Conservation (phyloP, 2,113 vertebrate genomes). For the Amblyornis subalaris region DNA sequence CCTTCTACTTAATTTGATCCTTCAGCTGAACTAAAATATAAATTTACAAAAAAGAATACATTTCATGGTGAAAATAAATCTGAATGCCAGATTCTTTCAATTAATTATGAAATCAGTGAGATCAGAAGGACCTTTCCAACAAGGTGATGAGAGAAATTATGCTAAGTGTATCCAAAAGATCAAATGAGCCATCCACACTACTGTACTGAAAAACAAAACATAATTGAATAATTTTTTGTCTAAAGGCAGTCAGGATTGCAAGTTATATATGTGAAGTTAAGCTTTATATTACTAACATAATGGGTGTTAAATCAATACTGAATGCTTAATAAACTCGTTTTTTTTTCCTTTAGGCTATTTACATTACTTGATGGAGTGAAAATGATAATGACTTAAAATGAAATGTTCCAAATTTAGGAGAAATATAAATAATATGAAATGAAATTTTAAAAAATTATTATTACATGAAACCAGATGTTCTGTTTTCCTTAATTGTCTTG, state of each 20-base stretch:
- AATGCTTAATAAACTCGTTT: neutral
- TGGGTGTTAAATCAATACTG: neutral
- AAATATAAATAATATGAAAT: conserved; percentile 17
- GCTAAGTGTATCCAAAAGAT: neutral
- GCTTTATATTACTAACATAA: neutral
- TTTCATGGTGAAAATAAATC: neutral
- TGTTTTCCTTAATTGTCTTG: conserved; percentile 62
- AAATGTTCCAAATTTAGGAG: neutral
- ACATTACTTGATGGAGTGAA: neutral
- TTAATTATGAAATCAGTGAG: neutral
- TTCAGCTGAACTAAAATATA: neutral
- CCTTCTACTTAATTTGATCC: neutral
- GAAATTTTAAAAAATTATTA: neutral
- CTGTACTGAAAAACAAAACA: neutral
- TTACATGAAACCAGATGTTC: conserved; percentile 14
- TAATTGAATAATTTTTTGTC: neutral
- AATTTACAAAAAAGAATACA: neutral
- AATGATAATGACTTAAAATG: neutral
- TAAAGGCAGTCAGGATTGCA: neutral
- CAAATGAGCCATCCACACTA: neutral
- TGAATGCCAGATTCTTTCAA: neutral
- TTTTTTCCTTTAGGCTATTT: neutral
- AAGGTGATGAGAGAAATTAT: neutral
- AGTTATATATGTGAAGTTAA: neutral
- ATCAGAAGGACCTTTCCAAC: neutral